Conservation (phyloP, 1,140 invertebrate species). For the Zaprionus nigranus region DNA sequence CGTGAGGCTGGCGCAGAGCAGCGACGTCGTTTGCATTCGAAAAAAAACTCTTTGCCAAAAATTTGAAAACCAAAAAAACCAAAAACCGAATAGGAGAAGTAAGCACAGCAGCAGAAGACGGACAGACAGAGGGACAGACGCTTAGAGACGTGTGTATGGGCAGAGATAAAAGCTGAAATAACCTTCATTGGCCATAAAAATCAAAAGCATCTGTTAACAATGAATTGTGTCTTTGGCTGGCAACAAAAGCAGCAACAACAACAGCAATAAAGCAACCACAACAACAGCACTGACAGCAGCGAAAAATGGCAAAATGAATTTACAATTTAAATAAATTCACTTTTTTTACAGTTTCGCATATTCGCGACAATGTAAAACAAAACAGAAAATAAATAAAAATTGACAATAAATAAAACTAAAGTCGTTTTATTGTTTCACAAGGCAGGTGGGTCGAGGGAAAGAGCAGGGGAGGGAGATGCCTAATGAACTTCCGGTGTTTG, state of each 20-base stretch:
- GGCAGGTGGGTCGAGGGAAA: background rate
- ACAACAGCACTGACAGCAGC: conserved; percentile 19
- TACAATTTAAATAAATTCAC: conserved; percentile 78
- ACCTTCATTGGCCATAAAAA: conserved; percentile 81
- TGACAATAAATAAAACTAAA: conserved; percentile 67
- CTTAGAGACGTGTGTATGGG: conserved; percentile 21
- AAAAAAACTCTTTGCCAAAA: conserved; percentile 26
- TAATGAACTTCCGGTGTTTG: conserved; percentile 74
- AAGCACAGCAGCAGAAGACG: conserved; percentile 27
- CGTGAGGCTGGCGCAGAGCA: background rate
- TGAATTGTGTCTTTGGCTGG: conserved; percentile 71
- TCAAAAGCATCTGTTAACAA: conserved; percentile 74
- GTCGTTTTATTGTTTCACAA: conserved; percentile 51
- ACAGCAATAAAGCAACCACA: conserved; percentile 8
- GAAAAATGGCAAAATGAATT: conserved; percentile 51
- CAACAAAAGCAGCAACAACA: conserved; percentile 44
- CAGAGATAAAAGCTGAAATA: conserved; percentile 73
- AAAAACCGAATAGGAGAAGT: conserved; percentile 2
- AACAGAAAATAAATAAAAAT: conserved; percentile 61
- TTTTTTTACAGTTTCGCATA: conserved; percentile 79
- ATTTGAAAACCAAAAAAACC: conserved; percentile 10
- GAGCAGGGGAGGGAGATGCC: background rate
- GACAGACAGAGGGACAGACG: conserved; percentile 37
- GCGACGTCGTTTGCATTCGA: background rate
- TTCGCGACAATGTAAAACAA: conserved; percentile 77